Evolutionary conservation across 2,797 vertebrate genomes (phyloP).

Genomic region (Intellagama lesueurii): DNA sequence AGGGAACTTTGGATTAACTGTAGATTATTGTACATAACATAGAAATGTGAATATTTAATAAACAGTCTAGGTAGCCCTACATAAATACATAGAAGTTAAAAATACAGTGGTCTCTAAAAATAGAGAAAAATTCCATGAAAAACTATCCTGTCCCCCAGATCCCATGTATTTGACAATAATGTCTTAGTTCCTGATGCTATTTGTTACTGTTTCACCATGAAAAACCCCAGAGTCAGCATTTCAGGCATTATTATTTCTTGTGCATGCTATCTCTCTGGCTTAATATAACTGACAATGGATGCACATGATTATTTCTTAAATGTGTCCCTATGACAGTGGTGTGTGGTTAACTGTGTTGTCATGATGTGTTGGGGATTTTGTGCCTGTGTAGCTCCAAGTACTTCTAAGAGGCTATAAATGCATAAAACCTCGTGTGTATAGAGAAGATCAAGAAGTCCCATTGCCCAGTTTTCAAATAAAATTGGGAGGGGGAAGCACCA

Average conservation of each 20-base stretch:
- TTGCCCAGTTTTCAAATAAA: neutral
- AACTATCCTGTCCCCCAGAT: slow-evolving; percentile 26
- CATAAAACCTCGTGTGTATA: slow-evolving; percentile 38
- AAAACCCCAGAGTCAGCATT: slow-evolving; percentile 49
- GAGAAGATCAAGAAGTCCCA: slow-evolving; percentile 32
- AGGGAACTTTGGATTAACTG: slow-evolving; percentile 60
- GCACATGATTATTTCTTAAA: slow-evolving; percentile 41
- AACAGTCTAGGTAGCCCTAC: slow-evolving; percentile 38
- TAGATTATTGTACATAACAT: slow-evolving; percentile 70
- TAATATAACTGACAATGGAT: slow-evolving; percentile 44
- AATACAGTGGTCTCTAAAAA: slow-evolving; percentile 46
- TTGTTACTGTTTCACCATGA: slow-evolving; percentile 54
- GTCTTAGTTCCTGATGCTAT: slow-evolving; percentile 55
- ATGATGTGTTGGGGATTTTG: slow-evolving; percentile 55
- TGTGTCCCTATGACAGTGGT: slow-evolving; percentile 41
- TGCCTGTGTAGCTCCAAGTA: slow-evolving; percentile 52
- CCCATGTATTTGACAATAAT: slow-evolving; percentile 55
- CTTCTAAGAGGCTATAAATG: slow-evolving; percentile 54
- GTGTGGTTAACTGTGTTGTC: slow-evolving; percentile 54
- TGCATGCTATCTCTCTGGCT: slow-evolving; percentile 49
- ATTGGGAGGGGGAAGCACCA: neutral
- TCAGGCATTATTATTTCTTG: slow-evolving; percentile 50
- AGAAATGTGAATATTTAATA: slow-evolving; percentile 31
- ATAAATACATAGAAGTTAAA: slow-evolving; percentile 33
- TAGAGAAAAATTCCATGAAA: slow-evolving; percentile 30